Evolutionary conservation across 1,140 invertebrate species (phyloP).

Genomic region (Drosophila arizonae): DNA sequence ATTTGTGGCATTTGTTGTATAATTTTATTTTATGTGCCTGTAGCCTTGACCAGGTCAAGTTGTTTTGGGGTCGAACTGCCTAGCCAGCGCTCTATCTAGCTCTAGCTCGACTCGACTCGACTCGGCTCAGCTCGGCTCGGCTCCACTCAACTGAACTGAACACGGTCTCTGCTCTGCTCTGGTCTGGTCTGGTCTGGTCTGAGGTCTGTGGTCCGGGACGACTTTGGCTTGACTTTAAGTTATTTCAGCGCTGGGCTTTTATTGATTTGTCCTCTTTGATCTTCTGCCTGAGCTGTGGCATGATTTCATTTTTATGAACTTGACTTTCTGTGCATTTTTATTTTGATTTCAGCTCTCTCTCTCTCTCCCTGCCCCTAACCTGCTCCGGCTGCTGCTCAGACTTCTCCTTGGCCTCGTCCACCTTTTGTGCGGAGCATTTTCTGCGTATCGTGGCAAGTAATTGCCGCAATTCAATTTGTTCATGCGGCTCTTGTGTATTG

Average conservation of each 20-base stretch:
- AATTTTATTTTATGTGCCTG: conserved; percentile 77
- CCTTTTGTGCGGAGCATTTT: conserved; percentile 45
- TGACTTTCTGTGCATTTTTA: conserved; percentile 61
- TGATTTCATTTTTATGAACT: conserved; percentile 82
- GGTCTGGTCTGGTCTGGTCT: neutral
- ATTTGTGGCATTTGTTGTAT: conserved; percentile 52
- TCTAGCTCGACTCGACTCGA: neutral
- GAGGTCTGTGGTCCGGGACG: conserved; percentile 31
- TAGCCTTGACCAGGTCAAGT: conserved; percentile 82
- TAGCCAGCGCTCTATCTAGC: conserved; percentile 10
- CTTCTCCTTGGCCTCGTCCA: neutral
- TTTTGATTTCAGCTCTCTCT: conserved; percentile 46
- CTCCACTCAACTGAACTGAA: conserved; percentile 4
- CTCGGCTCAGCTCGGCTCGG: conserved; percentile 22
- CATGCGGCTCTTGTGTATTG: conserved; percentile 59
- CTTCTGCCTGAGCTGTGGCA: conserved; percentile 77
- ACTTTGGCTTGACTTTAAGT: conserved; percentile 67
- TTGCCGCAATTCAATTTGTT: conserved; percentile 79
- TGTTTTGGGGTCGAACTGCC: conserved; percentile 54
- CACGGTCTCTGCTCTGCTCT: neutral
- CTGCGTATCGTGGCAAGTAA: conserved; percentile 76
- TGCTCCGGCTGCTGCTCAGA: conserved; percentile 11
- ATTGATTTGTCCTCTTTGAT: conserved; percentile 82
- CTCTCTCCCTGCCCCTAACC: neutral
- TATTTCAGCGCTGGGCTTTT: conserved; percentile 66